phyloP scores from a whole-genome alignment of 92 coral and sea anemone genomes.

The Umimayanthus chanpuru region DNA sequence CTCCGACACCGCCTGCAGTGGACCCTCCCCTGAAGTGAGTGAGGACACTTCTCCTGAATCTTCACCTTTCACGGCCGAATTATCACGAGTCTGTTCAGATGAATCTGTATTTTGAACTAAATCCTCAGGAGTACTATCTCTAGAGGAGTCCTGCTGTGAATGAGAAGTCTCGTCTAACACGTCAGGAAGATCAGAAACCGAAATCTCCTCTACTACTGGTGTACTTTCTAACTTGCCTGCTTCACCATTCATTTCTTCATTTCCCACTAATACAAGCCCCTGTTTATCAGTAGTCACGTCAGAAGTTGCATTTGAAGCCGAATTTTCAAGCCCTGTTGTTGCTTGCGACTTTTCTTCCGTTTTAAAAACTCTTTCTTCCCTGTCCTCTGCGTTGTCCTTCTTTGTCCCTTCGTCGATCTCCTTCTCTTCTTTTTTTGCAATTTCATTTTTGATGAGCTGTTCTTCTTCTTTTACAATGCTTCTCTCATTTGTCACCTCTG shows the following conservation, averaged over 20 bases:
- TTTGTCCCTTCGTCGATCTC: neutral
- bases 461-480: conserved; percentile 23
- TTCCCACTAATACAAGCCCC: neutral
- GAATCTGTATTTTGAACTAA: conserved; percentile 1
- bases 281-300: neutral
- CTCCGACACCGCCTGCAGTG: neutral
- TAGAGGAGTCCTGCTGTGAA: neutral
- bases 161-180: neutral
- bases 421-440: neutral
- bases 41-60: neutral
- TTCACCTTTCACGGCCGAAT: neutral
- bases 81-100: neutral
- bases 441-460: conserved; percentile 34
- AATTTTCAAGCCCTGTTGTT: neutral
- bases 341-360: neutral
- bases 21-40: neutral
- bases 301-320: neutral
- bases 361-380: neutral
- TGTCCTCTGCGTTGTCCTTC: conserved; percentile 14
- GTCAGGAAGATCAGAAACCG: conserved; percentile 29
- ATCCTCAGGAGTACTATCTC: neutral
- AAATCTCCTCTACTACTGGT: neutral
- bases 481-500: neutral
- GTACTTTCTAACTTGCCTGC: neutral
- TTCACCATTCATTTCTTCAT: neutral